phyloP scores from a whole-genome alignment of 2,113 vertebrate genomes.

The Zosterops japonicus region DNA sequence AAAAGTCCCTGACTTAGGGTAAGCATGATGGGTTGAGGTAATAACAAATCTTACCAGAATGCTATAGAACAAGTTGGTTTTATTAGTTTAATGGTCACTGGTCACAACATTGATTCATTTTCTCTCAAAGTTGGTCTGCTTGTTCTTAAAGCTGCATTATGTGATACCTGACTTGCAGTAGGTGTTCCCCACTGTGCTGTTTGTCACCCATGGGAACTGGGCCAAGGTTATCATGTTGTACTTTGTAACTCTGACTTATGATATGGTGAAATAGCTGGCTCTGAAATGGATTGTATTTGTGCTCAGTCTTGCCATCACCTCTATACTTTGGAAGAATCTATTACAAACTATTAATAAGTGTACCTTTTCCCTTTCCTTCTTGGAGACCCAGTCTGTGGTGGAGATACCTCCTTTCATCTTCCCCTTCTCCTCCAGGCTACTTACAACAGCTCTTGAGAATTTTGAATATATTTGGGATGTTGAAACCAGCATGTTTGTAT shows the following conservation, averaged over 20 bases:
- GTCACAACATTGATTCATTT: background rate
- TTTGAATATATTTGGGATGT: background rate
- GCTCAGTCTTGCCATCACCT: background rate
- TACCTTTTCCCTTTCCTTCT: background rate
- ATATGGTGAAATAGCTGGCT: background rate
- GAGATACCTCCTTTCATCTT: background rate
- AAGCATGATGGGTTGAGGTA: background rate
- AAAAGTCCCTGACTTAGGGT: background rate
- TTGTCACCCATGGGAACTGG: background rate
- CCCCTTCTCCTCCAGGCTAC: background rate
- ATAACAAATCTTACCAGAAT: background rate
- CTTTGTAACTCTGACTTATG: background rate
- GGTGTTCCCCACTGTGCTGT: background rate
- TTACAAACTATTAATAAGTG: background rate
- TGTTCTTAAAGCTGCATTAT: background rate
- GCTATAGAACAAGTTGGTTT: fast-evolving
- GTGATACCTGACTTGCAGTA: background rate
- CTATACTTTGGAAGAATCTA: background rate
- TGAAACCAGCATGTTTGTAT: background rate
- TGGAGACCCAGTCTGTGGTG: background rate
- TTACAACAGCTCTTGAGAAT: background rate
- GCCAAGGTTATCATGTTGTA: background rate
- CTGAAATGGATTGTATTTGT: background rate
- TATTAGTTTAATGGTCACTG: background rate
- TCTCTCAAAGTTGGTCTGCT: background rate